Evolutionary conservation across 2,113 vertebrate species (phyloP).

Genomic region (Colossoma macropomum): DNA sequence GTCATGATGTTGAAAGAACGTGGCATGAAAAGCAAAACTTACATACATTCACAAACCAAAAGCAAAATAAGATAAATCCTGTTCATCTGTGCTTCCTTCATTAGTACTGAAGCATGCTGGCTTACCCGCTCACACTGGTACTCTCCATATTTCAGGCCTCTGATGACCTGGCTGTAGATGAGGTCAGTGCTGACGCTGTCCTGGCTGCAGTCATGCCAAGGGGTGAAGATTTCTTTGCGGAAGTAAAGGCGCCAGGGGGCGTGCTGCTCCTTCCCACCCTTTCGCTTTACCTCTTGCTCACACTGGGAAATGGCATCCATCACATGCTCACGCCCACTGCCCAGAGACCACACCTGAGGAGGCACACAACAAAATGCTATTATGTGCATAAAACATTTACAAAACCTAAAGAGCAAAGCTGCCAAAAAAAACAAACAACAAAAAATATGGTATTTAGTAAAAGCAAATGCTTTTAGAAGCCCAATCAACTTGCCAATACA

Average conservation of each 20-base stretch:
- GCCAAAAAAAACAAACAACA: not conserved
- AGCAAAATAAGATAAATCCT: not conserved
- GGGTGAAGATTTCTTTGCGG: conserved; percentile 94
- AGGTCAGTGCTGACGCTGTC: conserved; percentile 90
- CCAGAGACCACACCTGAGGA: conserved; percentile 90
- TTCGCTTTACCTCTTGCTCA: conserved; percentile 87
- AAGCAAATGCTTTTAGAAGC: no score
- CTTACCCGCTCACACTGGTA: conserved; percentile 79
- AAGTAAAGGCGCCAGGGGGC: conserved; percentile 92
- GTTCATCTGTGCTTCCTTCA: not conserved
- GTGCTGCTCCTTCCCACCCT: conserved; percentile 85
- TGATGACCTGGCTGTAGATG: conserved; percentile 91
- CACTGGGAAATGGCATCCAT: conserved; percentile 95
- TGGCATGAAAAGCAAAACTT: not conserved
- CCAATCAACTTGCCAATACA: no score
- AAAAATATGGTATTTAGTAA: no score
- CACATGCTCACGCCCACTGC: conserved; percentile 86
- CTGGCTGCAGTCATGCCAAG: conserved; percentile 88
- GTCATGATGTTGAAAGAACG: not conserved
- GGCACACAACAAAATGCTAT: not conserved
- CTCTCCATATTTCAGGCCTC: conserved; percentile 87
- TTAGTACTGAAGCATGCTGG: not conserved
- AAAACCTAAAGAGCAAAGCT: not conserved
- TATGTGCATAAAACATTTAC: not conserved
- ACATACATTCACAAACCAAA: no score